Percentiles rank a stretch among this genome's conserved stretches.
Conservation (phyloP, 1,140 invertebrate genomes). For the Sminthurinus signatus region DNA sequence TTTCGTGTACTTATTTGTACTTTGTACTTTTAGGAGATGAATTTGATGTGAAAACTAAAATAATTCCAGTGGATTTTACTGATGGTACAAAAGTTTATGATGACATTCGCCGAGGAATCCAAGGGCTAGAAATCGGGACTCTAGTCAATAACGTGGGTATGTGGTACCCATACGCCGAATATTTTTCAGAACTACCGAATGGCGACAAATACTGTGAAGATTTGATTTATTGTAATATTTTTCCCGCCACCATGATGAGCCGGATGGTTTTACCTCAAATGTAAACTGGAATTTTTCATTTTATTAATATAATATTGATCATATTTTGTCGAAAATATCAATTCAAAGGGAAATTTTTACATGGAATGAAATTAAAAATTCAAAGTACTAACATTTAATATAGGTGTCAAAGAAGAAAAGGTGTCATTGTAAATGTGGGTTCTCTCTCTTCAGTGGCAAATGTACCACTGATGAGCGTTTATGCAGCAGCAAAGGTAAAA, state of each 20-base stretch:
- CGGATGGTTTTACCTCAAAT: slow-evolving; percentile 78
- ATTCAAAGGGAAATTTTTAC: too few relatives aligned
- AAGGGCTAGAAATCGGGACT: slow-evolving; percentile 51
- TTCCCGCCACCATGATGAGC: slow-evolving; percentile 69
- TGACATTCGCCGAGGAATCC: slow-evolving; percentile 45
- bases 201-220: slow-evolving; percentile 44
- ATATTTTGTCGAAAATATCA: too few relatives aligned
- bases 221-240: slow-evolving; percentile 64
- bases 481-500: slow-evolving; percentile 79
- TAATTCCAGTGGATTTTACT: slow-evolving; percentile 49
- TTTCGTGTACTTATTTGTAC: neutral
- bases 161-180: slow-evolving; percentile 50
- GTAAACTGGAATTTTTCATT: too few relatives aligned
- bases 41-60: slow-evolving; percentile 46
- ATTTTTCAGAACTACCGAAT: slow-evolving; percentile 41
- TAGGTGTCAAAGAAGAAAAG: slow-evolving; percentile 66
- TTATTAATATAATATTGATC: too few relatives aligned
- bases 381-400: too few relatives aligned
- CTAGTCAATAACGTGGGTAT: slow-evolving; percentile 58
- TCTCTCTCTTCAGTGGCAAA: slow-evolving; percentile 73
- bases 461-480: slow-evolving; percentile 73
- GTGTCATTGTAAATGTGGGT: slow-evolving; percentile 86
- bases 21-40: slow-evolving; percentile 1
- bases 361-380: too few relatives aligned
- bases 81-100: slow-evolving; percentile 45